Evolutionary conservation across 1,140 invertebrate genomes (phyloP), one percentile per base, ranked within the genome.

Genomic region (Psix sp.): DNA sequence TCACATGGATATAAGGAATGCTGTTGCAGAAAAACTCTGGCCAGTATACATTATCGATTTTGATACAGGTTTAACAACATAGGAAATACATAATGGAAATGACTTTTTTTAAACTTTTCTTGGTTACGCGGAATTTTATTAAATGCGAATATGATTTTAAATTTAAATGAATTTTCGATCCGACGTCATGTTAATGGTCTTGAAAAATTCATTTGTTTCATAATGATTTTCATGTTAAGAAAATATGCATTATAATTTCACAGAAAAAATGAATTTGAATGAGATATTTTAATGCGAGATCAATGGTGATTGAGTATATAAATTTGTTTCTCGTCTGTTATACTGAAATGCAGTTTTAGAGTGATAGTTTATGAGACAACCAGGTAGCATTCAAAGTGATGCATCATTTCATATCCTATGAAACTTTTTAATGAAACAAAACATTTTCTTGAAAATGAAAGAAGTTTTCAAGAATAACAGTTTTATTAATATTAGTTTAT

Each of bases 341-440:
- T 10, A 17, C 36, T 38, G 11, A n/a, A 36, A 20, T 67, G 29
- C 24, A 40, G 18, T 11, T 21, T 57, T 31, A 17, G 17, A 49
- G 49, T 42, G 20, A 68, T 52, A 49, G 60, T 60, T 68, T 39
- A 54, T 29, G 45, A 68, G 35, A 67, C 36, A 57, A 67, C 36
- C 51, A 39, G 15, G 48, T 38, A 59, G 48, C 62, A 70, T 70
- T 60, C 56, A 54, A 40, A 70, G 49, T 72, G 33, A 72, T 72
- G 46, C 68, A 63, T 65, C 68, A 72, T 65, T 57, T 29, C 38
- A 52, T 57, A 65, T 59, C 57, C 38, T 24, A 65, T 65, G 39
- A 65, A 72, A 72, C 59, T 72, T 72, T 65, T 57, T 63, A 71
- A 71, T 71, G 57, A 68, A 71, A 62, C 67, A 63, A 71, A 71